These are phyloP conservation scores for Papilio elwesi DNA, from an alignment of 2,888 invertebrate species.

Conservation along the genomic window DNA sequence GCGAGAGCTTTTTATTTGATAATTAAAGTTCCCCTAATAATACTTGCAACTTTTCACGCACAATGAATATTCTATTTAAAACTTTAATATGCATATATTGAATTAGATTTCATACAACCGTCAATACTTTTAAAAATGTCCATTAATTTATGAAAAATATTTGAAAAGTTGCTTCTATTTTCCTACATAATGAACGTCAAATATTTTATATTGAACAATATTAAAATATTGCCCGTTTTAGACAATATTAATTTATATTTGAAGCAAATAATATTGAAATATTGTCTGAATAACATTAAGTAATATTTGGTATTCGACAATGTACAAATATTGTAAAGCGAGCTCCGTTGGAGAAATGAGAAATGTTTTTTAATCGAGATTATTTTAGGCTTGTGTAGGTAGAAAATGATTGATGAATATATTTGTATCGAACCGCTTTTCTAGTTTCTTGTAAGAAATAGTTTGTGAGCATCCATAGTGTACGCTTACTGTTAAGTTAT, in stretches of 20 bases:
- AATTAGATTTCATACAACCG: constrained; percentile 5
- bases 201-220: constrained; percentile 17
- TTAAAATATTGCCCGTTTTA: constrained; percentile 5
- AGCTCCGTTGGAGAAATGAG: constrained; percentile 9
- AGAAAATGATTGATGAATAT: constrained; percentile 41
- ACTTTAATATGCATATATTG: constrained; percentile 8
- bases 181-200: constrained; percentile 12
- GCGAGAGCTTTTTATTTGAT: constrained; percentile 2
- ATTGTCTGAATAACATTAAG: constrained; percentile 1
- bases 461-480: constrained; percentile 47
- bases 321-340: constrained; percentile 37
- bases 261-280: background rate
- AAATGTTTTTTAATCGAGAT: constrained; percentile 41
- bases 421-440: constrained; percentile 42
- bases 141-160: constrained; percentile 31
- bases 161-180: constrained; percentile 39
- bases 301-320: constrained; percentile 20
- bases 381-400: constrained; percentile 44
- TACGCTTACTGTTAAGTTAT: background rate
- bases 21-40: background rate
- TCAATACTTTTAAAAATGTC: constrained; percentile 22
- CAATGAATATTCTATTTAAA: constrained; percentile 29
- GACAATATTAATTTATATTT: background rate
- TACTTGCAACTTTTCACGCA: constrained; percentile 39
- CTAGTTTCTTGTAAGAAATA: constrained; percentile 40